phyloP scores from a whole-genome alignment of 2,888 invertebrate species.

The Helleia helle region DNA sequence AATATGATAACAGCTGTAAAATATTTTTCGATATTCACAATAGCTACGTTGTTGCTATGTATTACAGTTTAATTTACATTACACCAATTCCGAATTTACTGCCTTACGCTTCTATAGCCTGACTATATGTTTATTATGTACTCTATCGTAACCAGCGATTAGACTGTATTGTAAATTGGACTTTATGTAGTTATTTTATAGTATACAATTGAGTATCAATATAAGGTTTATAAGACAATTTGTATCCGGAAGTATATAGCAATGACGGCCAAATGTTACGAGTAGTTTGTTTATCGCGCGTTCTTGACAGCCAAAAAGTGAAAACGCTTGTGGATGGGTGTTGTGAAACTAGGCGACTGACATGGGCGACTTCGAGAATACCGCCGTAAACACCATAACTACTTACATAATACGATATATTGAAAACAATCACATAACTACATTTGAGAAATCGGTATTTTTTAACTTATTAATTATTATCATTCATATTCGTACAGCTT shows the following conservation, averaged over 20 bases:
- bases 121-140: slow-evolving; percentile 34
- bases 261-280: slow-evolving; percentile 61
- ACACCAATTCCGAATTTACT: slow-evolving; percentile 29
- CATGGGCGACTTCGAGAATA: slow-evolving; percentile 31
- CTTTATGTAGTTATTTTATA: slow-evolving; percentile 34
- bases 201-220: slow-evolving; percentile 29
- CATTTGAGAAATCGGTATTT: no score
- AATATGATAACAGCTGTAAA: slow-evolving; percentile 36
- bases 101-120: slow-evolving; percentile 44
- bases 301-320: slow-evolving; percentile 75
- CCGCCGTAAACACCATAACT: slow-evolving; percentile 36
- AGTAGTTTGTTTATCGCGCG: slow-evolving; percentile 69
- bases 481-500: no score
- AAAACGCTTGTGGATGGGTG: slow-evolving; percentile 63
- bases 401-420: slow-evolving; percentile 53
- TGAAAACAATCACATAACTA: no score
- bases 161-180: slow-evolving; percentile 38
- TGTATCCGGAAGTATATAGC: slow-evolving; percentile 33
- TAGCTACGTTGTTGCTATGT: slow-evolving; percentile 30
- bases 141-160: slow-evolving; percentile 34
- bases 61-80: slow-evolving; percentile 46
- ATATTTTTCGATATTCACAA: slow-evolving; percentile 27
- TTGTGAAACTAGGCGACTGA: slow-evolving; percentile 62
- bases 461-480: no score
- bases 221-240: slow-evolving; percentile 32